Evolutionary conservation across 2,797 vertebrate genomes (phyloP).

Genomic region (Leptodactylus fallax): DNA sequence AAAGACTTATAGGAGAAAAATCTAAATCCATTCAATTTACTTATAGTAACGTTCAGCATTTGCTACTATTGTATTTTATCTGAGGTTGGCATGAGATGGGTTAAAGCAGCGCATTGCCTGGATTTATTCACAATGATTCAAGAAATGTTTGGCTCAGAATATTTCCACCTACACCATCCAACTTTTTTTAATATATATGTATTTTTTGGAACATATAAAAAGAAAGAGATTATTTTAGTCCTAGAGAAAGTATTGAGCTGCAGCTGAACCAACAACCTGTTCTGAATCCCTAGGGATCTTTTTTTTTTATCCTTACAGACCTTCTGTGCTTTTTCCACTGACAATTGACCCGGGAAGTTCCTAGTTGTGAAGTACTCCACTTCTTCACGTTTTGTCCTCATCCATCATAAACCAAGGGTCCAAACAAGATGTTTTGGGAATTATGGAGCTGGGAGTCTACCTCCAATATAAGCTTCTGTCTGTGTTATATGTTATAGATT

Average conservation of each 20-base stretch:
- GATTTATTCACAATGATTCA: slow-evolving; percentile 57
- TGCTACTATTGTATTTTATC: neutral
- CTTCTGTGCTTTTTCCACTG: slow-evolving; percentile 58
- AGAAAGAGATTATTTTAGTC: slow-evolving; percentile 62
- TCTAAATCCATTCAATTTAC: neutral
- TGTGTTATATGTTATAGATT: neutral
- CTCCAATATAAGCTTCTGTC: neutral
- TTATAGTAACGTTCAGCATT: no score
- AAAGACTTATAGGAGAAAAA: no score
- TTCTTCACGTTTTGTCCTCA: neutral
- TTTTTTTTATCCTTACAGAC: slow-evolving; percentile 51
- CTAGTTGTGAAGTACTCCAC: slow-evolving; percentile 24
- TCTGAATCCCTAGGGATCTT: slow-evolving; percentile 48
- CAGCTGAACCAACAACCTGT: slow-evolving; percentile 64
- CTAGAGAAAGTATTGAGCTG: slow-evolving; percentile 56
- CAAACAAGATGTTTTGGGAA: neutral
- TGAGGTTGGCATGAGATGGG: neutral
- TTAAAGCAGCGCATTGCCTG: slow-evolving; percentile 46
- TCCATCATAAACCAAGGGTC: neutral
- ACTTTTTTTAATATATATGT: slow-evolving; percentile 62
- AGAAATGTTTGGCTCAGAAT: slow-evolving; percentile 54
- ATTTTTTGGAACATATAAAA: slow-evolving; percentile 62
- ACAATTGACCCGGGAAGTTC: slow-evolving; percentile 55
- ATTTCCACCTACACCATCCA: slow-evolving; percentile 58
- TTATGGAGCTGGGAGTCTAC: neutral